Conservation (phyloP, 2,888 invertebrate species). For the Drosophila anomalipes region DNA sequence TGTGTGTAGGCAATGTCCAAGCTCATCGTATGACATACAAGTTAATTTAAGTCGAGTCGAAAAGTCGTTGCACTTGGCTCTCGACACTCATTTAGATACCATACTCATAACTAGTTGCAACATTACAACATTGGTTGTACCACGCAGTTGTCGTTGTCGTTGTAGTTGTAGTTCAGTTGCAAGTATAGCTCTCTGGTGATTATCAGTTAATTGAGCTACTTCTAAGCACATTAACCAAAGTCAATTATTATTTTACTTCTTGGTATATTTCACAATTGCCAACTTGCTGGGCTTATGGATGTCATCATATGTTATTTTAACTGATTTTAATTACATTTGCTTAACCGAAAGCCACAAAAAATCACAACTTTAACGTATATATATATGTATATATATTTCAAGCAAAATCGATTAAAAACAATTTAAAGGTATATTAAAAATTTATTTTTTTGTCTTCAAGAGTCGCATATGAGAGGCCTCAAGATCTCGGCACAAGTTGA, state of each 20-base stretch:
- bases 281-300: background rate
- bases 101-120: conserved; percentile 9
- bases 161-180: background rate
- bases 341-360: background rate
- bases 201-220: conserved; percentile 39
- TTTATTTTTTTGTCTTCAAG: background rate
- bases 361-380: background rate
- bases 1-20: conserved; percentile 52
- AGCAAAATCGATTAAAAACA: no score
- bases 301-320: background rate
- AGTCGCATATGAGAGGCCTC: background rate
- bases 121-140: background rate
- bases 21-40: conserved; percentile 58
- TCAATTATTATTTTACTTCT: background rate
- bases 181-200: conserved; percentile 10
- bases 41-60: conserved; percentile 69
- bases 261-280: background rate
- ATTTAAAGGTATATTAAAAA: background rate
- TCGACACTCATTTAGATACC: conserved; percentile 42
- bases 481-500: background rate
- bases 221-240: conserved; percentile 2
- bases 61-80: conserved; percentile 72
- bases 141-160: background rate
- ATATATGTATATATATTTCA: background rate
- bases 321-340: background rate